Conservation (phyloP, 2,113 vertebrate species). For the Cebidichthys violaceus region DNA sequence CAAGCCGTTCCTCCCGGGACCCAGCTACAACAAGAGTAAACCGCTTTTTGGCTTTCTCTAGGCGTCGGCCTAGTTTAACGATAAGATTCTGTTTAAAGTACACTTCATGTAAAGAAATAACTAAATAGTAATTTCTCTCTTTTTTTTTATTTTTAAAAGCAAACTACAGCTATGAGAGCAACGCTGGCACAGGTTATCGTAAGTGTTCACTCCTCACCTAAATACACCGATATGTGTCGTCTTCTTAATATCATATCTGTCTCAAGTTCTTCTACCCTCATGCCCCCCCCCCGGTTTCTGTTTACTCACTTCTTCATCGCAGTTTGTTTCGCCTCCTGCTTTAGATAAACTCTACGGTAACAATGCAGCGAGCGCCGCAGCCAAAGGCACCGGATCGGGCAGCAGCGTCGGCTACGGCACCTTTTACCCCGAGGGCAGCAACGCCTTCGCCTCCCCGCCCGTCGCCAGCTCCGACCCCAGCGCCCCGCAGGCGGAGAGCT, state of each 20-base stretch:
- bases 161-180: slow-evolving; percentile 89
- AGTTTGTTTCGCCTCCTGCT: slow-evolving; percentile 1
- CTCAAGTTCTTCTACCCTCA: background rate
- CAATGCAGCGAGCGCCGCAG: slow-evolving; percentile 5
- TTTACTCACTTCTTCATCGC: background rate
- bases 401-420: slow-evolving; percentile 68
- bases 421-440: slow-evolving; percentile 72
- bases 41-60: background rate
- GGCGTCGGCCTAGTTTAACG: rapidly evolving
- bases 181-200: slow-evolving; percentile 88
- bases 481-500: slow-evolving; percentile 46
- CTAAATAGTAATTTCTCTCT: slow-evolving; percentile 4
- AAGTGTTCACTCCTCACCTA: slow-evolving; percentile 73
- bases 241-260: background rate
- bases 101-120: background rate
- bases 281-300: no score
- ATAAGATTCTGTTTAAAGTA: background rate
- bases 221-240: background rate
- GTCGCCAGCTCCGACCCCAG: slow-evolving; percentile 24
- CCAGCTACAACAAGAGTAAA: slow-evolving; percentile 87
- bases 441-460: slow-evolving; percentile 56
- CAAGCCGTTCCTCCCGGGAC: slow-evolving; percentile 81
- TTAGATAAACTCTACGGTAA: slow-evolving; percentile 70
- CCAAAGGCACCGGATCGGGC: background rate
- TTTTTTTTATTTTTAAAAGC: slow-evolving; percentile 76